These are phyloP conservation scores for Peromyscus leucopus DNA, from an alignment of 2,113 vertebrate species.

Conservation along the genomic window DNA sequence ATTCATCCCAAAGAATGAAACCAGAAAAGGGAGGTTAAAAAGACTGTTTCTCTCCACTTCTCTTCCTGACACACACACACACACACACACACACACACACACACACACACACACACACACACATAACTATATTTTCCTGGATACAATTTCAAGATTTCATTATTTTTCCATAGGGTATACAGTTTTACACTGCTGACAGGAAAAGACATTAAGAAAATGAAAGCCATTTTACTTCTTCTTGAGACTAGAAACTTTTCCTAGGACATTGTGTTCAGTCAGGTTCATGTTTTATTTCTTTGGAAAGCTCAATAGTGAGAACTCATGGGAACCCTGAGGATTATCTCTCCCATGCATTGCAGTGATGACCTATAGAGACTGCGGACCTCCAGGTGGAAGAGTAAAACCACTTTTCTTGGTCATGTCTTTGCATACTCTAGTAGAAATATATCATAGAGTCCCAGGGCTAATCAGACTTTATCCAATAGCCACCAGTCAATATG, in stretches of 20 bases:
- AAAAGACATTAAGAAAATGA: constrained; percentile 65
- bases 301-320: constrained; percentile 8
- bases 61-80: neutral
- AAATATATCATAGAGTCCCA: neutral
- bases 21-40: neutral
- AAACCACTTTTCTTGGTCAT: neutral
- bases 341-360: neutral
- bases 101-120: neutral
- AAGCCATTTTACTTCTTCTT: constrained; percentile 50
- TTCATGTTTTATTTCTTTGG: constrained; percentile 48
- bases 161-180: neutral
- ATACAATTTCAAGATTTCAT: constrained; percentile 15
- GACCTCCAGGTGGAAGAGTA: neutral
- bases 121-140: neutral
- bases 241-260: constrained; percentile 34
- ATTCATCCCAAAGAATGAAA: neutral
- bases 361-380: neutral
- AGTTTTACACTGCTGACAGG: constrained; percentile 42
- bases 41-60: neutral
- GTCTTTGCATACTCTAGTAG: neutral
- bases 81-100: neutral
- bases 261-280: constrained; percentile 1
- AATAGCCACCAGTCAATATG: neutral
- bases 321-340: neutral
- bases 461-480: neutral